Base-by-base conservation (phyloP, 2,888 invertebrate species). In the Megaustenia siamemsis region DNA sequence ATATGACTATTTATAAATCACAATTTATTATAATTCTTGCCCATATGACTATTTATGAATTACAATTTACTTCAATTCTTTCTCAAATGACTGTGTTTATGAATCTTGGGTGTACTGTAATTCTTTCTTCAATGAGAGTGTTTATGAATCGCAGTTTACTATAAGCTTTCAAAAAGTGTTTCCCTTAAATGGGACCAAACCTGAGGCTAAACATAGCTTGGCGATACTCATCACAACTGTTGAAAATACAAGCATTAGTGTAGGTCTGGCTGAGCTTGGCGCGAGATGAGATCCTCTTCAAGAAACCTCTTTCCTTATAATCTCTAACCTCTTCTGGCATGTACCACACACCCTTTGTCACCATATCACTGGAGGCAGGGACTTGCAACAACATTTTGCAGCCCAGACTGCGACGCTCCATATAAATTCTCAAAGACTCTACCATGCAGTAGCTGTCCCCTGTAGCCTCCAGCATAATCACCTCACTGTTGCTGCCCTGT, bases 371-470 rank as follows among this genome's bases (percentile, higher is more conserved):
- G 38, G 79, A 79, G 15, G 73, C 83, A 45, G 86, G 86, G 2
- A 75, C 75, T 35, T 86, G 86, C 24, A 83, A 45, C 12, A 83
- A 68, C 4, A 40, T 45, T 24, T 77, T 69, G 75, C 79, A 40
- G 8, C 40, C n/a, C n/a, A 10, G 38, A 56, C 75, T 79, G 28
- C 80, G 73, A 12, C 75, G 78, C 40, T 79, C 45, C 60, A 87
- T n/a, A 73, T 87, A 87, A 10, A 83, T 66, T 43, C 66, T 82
- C n/a, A 87, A 82, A 69, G 86, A 85, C 28, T 80, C 73, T 24
- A 85, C 86, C 18, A 85, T 76, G 32, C 86, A 87, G 45, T 85
- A 81, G 3, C 15, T 56, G 0, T 82, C 85, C 0, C 82, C 83
- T 8, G 66, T 85, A 38, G 83, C 69, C 53, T 83, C 79, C 45